Base-by-base conservation (phyloP, 2,888 invertebrate genomes). In the Osmoderma eremita region DNA sequence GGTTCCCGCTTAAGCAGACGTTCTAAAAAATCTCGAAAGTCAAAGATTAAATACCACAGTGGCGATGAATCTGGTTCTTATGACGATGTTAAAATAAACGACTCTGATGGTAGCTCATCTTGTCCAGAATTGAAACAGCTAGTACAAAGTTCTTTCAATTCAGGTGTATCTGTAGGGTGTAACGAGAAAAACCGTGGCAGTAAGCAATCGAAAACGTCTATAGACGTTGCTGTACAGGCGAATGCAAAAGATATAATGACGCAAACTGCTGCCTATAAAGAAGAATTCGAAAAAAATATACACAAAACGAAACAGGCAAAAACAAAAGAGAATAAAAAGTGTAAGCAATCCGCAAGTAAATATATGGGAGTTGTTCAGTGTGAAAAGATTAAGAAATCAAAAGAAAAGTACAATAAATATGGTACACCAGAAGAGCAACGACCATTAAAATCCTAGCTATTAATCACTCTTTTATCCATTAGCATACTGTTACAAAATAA, bases 211-310 rank as follows among this genome's bases (percentile, higher is more conserved):
- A 85, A 85, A 73, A 85, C 83, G 0, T 86, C 86, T 50, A 86
- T 84, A 61, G 86, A 87, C 71, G 86, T 87, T 6, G 87, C 86
- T 6, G 86, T 86, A n/a, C 87, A 87, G 74, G 84, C 86, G 0
- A 86, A 86, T 75, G 84, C 85, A 1, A 84, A 83, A 67, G 86
- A 87, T 72, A 84, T 86, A 51, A 83, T 81, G 13, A 79, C 78
- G 13, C 83, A 83, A 45, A 84, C 83, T 18, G 79, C 82, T 6
- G 76, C 77, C 67, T 71, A 49, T 67, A 71, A 41, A 48, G 67
- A 67, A 51, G 75, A 73, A 20, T 72, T 70, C 39, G 72, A 65
- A 61, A 70, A 63, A 51, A 75, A 73, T 20, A 76, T 73, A 63
- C 69, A 70, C 42, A 79, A 76, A 70, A 76, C 72, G 24, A 78